Conservation (phyloP, 2,888 invertebrate genomes). For the Ophion ventricosus region DNA sequence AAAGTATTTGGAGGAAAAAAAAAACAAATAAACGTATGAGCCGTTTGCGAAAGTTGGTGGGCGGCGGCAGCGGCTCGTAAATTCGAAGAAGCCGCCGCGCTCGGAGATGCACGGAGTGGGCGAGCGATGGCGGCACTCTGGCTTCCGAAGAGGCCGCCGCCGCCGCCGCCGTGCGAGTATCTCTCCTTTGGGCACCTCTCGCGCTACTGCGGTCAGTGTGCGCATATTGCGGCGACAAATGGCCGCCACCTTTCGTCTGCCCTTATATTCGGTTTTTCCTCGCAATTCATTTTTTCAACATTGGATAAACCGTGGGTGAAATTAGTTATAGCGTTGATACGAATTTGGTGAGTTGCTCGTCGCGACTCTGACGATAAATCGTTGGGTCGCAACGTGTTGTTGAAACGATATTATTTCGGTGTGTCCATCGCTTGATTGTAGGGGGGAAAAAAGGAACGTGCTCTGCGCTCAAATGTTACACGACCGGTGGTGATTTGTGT, state of each 20-base stretch:
- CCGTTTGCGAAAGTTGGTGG: background rate
- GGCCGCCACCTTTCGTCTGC: constrained; percentile 78
- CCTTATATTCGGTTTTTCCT: constrained; percentile 77
- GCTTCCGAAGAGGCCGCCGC: background rate
- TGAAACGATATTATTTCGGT: constrained; percentile 55
- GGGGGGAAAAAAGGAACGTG: constrained; percentile 73
- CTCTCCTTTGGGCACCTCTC: background rate
- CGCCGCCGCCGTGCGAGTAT: no score
- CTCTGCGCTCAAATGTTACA: constrained; percentile 70
- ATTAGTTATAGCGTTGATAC: constrained; percentile 62
- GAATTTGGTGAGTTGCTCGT: constrained; percentile 75
- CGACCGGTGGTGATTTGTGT: constrained; percentile 80
- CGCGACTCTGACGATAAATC: constrained; percentile 9
- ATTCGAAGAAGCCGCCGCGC: background rate
- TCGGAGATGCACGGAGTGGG: background rate
- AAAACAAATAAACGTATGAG: background rate
- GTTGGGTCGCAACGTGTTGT: constrained; percentile 24
- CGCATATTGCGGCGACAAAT: constrained; percentile 71
- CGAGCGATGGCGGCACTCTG: background rate
- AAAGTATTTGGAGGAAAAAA: background rate
- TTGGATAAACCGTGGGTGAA: constrained; percentile 72
- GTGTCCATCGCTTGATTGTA: constrained; percentile 26
- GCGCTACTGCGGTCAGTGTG: background rate
- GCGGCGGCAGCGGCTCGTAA: background rate
- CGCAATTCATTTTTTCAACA: constrained; percentile 78